Percentiles rank a stretch among this genome's conserved stretches.
phyloP scores from a whole-genome alignment of 2,797 vertebrate species.

The Lateolabrax maculatus region DNA sequence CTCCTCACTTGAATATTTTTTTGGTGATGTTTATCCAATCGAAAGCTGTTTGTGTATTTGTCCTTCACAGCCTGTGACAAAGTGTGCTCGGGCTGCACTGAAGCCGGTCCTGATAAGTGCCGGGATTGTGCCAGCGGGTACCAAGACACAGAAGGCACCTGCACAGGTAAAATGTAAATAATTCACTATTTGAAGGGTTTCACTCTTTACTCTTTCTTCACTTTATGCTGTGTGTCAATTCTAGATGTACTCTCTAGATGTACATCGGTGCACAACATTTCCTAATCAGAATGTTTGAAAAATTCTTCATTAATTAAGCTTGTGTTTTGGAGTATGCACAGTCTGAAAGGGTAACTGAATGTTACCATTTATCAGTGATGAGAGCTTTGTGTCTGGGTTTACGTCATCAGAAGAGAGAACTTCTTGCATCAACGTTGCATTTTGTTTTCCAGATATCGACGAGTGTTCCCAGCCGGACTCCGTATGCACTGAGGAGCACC shows the following conservation, averaged over 20 bases:
- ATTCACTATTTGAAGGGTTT: background rate
- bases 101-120: conserved; percentile 88
- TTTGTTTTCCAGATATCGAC: conserved; percentile 86
- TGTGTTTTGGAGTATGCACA: background rate
- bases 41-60: background rate
- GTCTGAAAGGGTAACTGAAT: no score
- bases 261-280: background rate
- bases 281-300: background rate
- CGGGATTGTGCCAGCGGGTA: conserved; percentile 88
- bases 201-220: no score
- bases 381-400: no score
- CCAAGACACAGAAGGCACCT: conserved; percentile 83
- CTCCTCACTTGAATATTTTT: no score
- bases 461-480: conserved; percentile 88
- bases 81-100: conserved; percentile 90
- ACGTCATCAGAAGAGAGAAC: background rate
- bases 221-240: background rate
- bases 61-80: conserved; percentile 88
- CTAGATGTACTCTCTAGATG: background rate
- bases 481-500: conserved; percentile 82
- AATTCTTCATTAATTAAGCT: background rate
- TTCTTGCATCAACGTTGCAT: background rate
- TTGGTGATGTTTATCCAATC: background rate
- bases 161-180: conserved; percentile 84
- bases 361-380: background rate